Base-by-base conservation (phyloP, 2,113 vertebrate species). In the Cyprinodon variegatus region DNA sequence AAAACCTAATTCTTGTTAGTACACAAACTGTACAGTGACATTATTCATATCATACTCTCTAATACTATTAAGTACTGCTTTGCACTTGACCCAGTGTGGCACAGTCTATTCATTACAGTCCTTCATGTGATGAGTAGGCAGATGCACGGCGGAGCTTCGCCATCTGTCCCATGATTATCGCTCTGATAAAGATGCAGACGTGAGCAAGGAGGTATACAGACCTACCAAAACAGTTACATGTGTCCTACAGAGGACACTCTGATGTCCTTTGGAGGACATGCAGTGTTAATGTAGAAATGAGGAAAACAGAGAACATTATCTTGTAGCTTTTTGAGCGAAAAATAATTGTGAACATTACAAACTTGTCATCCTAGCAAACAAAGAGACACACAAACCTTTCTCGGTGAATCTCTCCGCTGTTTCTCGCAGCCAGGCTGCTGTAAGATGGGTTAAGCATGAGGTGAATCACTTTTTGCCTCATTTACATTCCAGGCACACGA, bases 401-500 rank as follows among this genome's bases (percentile, higher is more conserved):
- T 60, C 17, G 22, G 13, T 66, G 14, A 41, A 37, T 38, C 64
- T 72, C 59, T 68, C 38, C 40, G 74, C 78, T 81, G 74, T 86
- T 57, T 76, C 60, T 74, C 65, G 60, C 37, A 60, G 29, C 15
- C 41, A 40, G 8, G 0, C 67, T 43, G 3, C 36, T 68, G 57
- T 72, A 86, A 76, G 89, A 88, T 78, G 80, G 75, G 84, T 71
- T 81, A 65, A 82, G 36, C 73, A 81, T 78, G 75, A 78, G 82
- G 71, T 86, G 82, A 86, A 70, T 81, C 65, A 61, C 61, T 63
- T 77, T 78, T 70, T 40, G 37, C 69, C 65, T 88, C 4, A 67
- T 90, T 87, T 63, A 53, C 48, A 85, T 87, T 87, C 83, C 64
- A n/a, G n/a, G 70, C 86, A 79, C 85, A 57, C 66, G 74, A 48